Base-by-base conservation (phyloP, 2,888 invertebrate genomes). In the Cerastoderma edule region DNA sequence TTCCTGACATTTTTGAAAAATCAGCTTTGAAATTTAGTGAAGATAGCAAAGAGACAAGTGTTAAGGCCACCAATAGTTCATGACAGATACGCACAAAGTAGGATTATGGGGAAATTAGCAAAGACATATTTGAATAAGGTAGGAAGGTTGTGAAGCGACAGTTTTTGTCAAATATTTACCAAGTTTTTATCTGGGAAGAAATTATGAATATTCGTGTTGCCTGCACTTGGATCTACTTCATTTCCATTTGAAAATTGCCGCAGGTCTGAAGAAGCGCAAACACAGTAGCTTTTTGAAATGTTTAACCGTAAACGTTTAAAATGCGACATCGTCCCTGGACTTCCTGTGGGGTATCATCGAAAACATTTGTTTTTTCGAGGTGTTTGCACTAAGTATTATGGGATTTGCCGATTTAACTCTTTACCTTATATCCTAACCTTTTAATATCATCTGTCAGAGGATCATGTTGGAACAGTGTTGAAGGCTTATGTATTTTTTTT, bases 31-130 rank as follows among this genome's bases (percentile, higher is more conserved):
- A n/a, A n/a, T n/a, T n/a, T n/a, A n/a, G n/a, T n/a, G n/a, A n/a
- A n/a, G n/a, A n/a, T n/a, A n/a, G n/a, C n/a, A n/a, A n/a, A n/a
- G n/a, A n/a, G n/a, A n/a, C n/a, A n/a, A n/a, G n/a, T n/a, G n/a
- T n/a, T n/a, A n/a, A 28, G 64, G 10, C 13, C 64, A 57, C 24
- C 19, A 53, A 27, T 27, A 28, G 73, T 64, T 67, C 77, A 75
- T 80, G 80, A 75, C 77, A 44, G 72, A 64, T 64, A 69, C 39
- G 63, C 69, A 72, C 69, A 67, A 72, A 74, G 75, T 72, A 39
- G 77, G 80, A 80, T 81, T 78, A 81, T 65, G 69, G 67, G 67
- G 64, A 81, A 72, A 75, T 81, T 70, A 70, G 48, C 75, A 68
- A 67, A 69, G 65, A 69, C 50, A 22, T 81, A 67, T 81, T 81